phyloP scores from a whole-genome alignment of 1,140 invertebrate genomes.

The Penaeus chinensis region DNA sequence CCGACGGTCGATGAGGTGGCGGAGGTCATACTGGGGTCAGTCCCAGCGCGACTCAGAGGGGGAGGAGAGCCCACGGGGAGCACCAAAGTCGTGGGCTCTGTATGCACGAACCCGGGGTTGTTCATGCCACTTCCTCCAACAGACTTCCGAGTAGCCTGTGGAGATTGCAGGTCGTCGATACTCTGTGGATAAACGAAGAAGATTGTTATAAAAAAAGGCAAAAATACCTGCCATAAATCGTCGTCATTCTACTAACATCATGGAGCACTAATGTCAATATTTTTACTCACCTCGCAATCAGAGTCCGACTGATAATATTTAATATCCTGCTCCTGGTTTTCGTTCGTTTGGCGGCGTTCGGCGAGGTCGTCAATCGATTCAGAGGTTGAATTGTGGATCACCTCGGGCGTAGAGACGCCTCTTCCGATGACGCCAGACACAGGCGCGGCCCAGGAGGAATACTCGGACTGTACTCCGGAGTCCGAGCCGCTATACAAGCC shows the following conservation, averaged over 20 bases:
- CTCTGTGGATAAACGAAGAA: slow-evolving; percentile 24
- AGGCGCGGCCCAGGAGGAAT: slow-evolving; percentile 62
- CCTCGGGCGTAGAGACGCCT: slow-evolving; percentile 36
- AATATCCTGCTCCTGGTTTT: slow-evolving; percentile 40
- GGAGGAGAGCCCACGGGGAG: slow-evolving; percentile 59
- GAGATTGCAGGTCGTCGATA: slow-evolving; percentile 45
- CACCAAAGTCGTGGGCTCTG: slow-evolving; percentile 51
- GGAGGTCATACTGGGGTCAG: slow-evolving; percentile 52
- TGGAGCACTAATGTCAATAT: too few relatives aligned
- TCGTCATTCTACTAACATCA: background rate
- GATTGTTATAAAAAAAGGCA: background rate
- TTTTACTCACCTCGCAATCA: slow-evolving; percentile 43
- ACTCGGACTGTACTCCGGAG: slow-evolving; percentile 63
- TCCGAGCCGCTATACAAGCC: slow-evolving; percentile 62
- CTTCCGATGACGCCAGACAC: slow-evolving; percentile 40
- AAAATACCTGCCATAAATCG: background rate
- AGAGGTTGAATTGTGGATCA: slow-evolving; percentile 30
- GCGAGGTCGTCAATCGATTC: slow-evolving; percentile 58
- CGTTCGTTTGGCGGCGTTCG: slow-evolving; percentile 41
- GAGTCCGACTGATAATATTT: slow-evolving; percentile 53
- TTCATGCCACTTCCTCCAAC: slow-evolving; percentile 36
- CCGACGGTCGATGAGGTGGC: slow-evolving; percentile 19
- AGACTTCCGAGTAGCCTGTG: slow-evolving; percentile 30
- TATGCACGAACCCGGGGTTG: slow-evolving; percentile 35
- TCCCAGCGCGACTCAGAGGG: slow-evolving; percentile 47